These are phyloP conservation scores for Mesorhabditis belari DNA, from an alignment of 2,888 invertebrate genomes.

Conservation along the genomic window DNA sequence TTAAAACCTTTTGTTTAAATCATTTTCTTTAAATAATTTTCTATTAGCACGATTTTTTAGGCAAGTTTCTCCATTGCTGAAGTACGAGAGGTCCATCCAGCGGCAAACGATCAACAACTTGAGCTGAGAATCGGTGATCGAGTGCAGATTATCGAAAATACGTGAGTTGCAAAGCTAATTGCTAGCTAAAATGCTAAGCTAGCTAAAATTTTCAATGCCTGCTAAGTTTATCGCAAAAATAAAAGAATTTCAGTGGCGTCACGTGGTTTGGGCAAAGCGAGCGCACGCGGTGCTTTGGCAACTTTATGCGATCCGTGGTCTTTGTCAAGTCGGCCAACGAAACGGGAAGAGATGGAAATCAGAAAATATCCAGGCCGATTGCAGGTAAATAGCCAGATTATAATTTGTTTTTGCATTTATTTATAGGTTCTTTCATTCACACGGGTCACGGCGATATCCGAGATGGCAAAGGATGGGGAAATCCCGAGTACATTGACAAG, in stretches of 20 bases:
- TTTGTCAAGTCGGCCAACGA: constrained; percentile 17
- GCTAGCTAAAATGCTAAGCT: too few species aligned
- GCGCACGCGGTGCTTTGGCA: constrained; percentile 76
- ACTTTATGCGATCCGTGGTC: constrained; percentile 69
- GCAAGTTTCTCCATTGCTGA: constrained; percentile 20
- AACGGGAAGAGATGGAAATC: neutral
- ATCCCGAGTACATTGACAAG: constrained; percentile 68
- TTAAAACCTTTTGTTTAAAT: too few species aligned
- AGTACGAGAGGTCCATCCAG: constrained; percentile 17
- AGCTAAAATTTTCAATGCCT: too few species aligned
- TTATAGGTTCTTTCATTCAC: constrained; percentile 68
- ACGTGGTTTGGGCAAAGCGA: constrained; percentile 93
- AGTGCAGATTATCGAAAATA: constrained; percentile 37
- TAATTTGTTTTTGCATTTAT: neutral
- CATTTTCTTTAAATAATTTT: too few species aligned
- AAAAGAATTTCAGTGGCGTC: constrained; percentile 53
- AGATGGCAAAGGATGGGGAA: constrained; percentile 69
- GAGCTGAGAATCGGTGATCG: constrained; percentile 24
- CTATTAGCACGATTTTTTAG: constrained; percentile 5
- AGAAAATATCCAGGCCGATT: neutral
- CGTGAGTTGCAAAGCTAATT: too few species aligned
- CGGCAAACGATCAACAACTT: constrained; percentile 11
- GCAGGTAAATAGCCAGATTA: neutral
- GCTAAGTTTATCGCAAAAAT: too few species aligned
- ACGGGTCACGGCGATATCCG: constrained; percentile 59